Base-by-base conservation (phyloP, 2,113 vertebrate species). In the Stictonetta naevosa region DNA sequence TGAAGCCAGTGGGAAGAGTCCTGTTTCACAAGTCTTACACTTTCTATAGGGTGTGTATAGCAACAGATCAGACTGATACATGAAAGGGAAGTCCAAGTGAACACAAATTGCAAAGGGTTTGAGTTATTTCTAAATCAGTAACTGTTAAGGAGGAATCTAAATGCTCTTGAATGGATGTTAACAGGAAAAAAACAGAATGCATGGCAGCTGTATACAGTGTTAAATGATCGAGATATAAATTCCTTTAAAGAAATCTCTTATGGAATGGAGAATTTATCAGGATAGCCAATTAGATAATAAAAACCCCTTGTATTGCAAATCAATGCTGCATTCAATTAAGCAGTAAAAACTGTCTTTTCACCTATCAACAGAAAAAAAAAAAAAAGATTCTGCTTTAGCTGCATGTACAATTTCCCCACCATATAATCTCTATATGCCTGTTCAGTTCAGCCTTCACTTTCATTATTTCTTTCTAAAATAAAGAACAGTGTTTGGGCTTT, bases 281-380 rank as follows among this genome's bases (percentile, higher is more conserved):
- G 95, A 88, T 71, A 90, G 52, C 28, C 83, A 78, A 75, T 52
- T 73, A 92, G 92, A 78, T 71, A 66, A 33, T 88, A 93, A 92
- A 91, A 21, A 44, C 19, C 5, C 15, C 29, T 23, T 63, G 6
- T 72, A 90, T 1, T 86, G 79, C 75, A 95, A 92, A 81, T 64
- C 94, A 60, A 86, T 86, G n/a, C 50, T 73, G 68, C 40, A 74
- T 26, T 56, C 83, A 90, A 83, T 86, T 92, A 92, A 74, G 48
- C 56, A 90, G 60, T 67, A 73, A 88, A 92, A 95, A 83, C 79
- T 92, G 50, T 87, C 59, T 90, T 86, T 91, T 90, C 2, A 1
- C 52, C 75, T 67, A 92, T 73, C 56, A 88, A 86, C 12, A 59
- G 50, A 85, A 92, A 55, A 20, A 66, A 78, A 86, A 82, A 92